Evolutionary conservation across 2,797 vertebrate species (phyloP).

Genomic region (Aldrovandia affinis): DNA sequence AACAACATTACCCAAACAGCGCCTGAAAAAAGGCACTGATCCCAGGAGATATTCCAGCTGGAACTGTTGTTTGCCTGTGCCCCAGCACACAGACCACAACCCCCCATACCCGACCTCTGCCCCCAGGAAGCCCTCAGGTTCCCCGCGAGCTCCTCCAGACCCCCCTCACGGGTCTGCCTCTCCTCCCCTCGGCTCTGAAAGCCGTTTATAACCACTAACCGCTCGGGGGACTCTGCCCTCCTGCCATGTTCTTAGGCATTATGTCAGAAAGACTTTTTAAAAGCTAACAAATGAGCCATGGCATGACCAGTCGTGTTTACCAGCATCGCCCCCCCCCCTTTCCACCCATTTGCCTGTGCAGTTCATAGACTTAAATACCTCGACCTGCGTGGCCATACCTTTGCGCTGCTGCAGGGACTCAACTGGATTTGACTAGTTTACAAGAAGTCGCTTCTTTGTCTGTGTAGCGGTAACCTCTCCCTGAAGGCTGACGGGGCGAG

Average conservation of each 20-base stretch:
- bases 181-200: slow-evolving; percentile 43
- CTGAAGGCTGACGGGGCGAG: not conserved
- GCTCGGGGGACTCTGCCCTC: slow-evolving; percentile 52
- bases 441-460: not conserved
- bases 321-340: not conserved
- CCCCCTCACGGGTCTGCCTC: slow-evolving; percentile 26
- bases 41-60: slow-evolving; percentile 54
- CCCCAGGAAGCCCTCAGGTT: slow-evolving; percentile 4
- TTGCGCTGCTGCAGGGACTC: not conserved
- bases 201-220: slow-evolving; percentile 59
- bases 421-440: not conserved
- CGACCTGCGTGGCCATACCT: slow-evolving; percentile 8
- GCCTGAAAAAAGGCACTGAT: slow-evolving; percentile 41
- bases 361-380: slow-evolving; percentile 12
- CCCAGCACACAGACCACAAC: not conserved
- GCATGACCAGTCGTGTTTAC: not conserved
- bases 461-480: not conserved
- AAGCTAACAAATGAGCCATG: not conserved
- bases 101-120: not conserved
- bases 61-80: slow-evolving; percentile 48
- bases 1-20: slow-evolving; percentile 58
- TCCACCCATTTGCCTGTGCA: not conserved
- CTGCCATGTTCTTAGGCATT: slow-evolving; percentile 33
- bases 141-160: slow-evolving; percentile 35
- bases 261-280: not conserved